A percentile compares a stretch with the other conserved stretches of the same genome.
These are phyloP conservation scores for Danaus plexippus DNA, from an alignment of 1,140 invertebrate genomes.

Conservation along the genomic window DNA sequence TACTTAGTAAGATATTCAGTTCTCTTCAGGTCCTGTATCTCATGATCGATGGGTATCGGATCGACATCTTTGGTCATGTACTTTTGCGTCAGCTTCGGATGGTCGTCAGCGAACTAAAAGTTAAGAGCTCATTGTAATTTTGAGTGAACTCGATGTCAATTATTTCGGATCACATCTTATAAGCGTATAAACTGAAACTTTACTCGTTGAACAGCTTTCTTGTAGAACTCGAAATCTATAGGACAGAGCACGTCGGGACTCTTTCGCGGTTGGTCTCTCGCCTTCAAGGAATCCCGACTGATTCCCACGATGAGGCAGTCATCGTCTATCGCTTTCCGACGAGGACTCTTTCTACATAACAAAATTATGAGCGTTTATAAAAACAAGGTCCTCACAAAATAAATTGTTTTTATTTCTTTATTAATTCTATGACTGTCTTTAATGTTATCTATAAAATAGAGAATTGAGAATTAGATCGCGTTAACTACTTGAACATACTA, in stretches of 20 bases:
- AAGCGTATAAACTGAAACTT: not conserved
- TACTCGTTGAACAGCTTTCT: slow-evolving; percentile 50
- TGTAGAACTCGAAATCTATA: slow-evolving; percentile 48
- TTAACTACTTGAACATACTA: no score
- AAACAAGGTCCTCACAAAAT: no score
- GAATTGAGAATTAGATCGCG: no score
- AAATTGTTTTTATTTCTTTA: no score
- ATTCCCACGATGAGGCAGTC: slow-evolving; percentile 55
- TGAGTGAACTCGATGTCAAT: no score
- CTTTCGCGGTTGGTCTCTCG: slow-evolving; percentile 27
- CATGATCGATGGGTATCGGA: slow-evolving; percentile 47
- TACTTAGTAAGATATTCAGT: slow-evolving; percentile 58
- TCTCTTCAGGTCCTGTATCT: slow-evolving; percentile 53
- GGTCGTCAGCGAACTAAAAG: slow-evolving; percentile 42
- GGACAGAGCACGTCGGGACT: slow-evolving; percentile 50
- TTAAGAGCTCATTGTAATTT: no score
- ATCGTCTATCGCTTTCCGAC: slow-evolving; percentile 47
- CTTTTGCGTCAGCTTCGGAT: slow-evolving; percentile 40
- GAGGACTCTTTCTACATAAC: slow-evolving; percentile 47
- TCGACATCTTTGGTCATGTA: slow-evolving; percentile 54
- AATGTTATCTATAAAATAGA: no score
- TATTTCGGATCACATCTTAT: no score
- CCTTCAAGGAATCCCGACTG: slow-evolving; percentile 41
- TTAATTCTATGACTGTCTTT: no score
- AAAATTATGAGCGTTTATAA: not conserved